Base-by-base conservation (phyloP, 1,140 invertebrate genomes). In the Drusus annulatus region DNA sequence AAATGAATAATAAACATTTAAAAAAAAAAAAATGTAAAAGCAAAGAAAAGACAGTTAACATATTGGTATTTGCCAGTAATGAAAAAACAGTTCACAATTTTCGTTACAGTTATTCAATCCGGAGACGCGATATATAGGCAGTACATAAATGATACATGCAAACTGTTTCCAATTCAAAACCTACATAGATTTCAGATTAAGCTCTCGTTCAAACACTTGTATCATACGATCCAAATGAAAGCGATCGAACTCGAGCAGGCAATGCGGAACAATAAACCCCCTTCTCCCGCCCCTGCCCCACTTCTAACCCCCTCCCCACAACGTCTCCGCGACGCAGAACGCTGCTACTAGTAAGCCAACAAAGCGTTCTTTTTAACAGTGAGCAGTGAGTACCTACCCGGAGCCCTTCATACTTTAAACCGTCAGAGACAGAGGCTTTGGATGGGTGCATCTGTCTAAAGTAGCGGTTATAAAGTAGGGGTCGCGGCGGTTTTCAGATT, bases 371-470 rank as follows among this genome's bases (percentile, higher is more conserved):
- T 45, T 50, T 45, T 71, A 52, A n/a, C 45, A 36, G 31, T 36
- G 31, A 36, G 15, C 31, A 17, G 36, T 21, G 28, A 16, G 31
- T 21, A 15, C 45, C 21, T 50, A 50, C 28, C 17, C 68, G 15
- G 68, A 60, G 56, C 23, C 23, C 6, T 45, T 45, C 36, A 45
- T 45, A 45, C 36, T 71, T 45, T 31, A 36, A 71, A 31, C 31
- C 68, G 68, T 71, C 68, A 71, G 68, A 36, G 21, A 19, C 68
- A 71, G 68, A 71, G 31, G 68, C 17, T 60, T 13, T 21, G 56
- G 10, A 50, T 13, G 68, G 68, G 28, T 71, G 68, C 68, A 50
- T 50, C 31, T 36, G 36, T 71, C 31, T 36, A 71, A 45, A 52
- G 36, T 15, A 71, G 36, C 17, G 31, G 68, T 21, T 71, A 17